Percentiles rank a stretch among this genome's conserved stretches.
Conservation (phyloP, 1,140 invertebrate genomes). For the Aradophagus sp. region DNA sequence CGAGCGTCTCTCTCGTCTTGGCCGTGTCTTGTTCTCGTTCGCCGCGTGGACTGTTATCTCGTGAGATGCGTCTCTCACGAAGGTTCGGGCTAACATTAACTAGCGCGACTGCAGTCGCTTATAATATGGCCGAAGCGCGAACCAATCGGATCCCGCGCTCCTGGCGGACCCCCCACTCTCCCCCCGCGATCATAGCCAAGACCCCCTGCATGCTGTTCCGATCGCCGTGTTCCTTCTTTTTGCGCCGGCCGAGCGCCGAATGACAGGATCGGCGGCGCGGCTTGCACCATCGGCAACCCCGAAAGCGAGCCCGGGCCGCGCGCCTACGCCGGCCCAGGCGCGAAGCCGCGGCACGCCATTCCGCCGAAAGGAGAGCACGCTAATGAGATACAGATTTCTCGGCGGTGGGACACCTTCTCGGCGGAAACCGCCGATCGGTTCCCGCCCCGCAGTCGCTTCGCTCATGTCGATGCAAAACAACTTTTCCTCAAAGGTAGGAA, state of each 20-base stretch:
- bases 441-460: too few relatives aligned
- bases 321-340: too few relatives aligned
- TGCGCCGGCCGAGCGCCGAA: conserved; percentile 22
- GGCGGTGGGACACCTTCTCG: too few relatives aligned
- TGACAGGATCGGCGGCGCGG: conserved; percentile 35
- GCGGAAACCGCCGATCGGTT: too few relatives aligned
- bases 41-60: conserved; percentile 32
- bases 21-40: conserved; percentile 19
- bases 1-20: conserved; percentile 19
- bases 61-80: conserved; percentile 70
- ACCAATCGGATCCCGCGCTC: conserved; percentile 70
- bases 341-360: too few relatives aligned
- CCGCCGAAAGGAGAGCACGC: too few relatives aligned
- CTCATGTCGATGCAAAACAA: too few relatives aligned
- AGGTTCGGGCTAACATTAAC: conserved; percentile 73
- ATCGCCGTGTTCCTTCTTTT: conserved; percentile 53
- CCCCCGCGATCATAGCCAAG: conserved; percentile 54
- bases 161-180: conserved; percentile 61
- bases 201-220: conserved; percentile 66
- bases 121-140: conserved; percentile 73
- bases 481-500: too few relatives aligned
- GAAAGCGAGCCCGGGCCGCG: too few relatives aligned
- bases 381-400: too few relatives aligned
- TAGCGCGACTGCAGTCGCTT: conserved; percentile 71
- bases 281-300: too few relatives aligned